Evolutionary conservation across 2,113 vertebrate genomes (phyloP), one percentile per base, ranked within the genome.

Genomic region (Apeltes quadracus): DNA sequence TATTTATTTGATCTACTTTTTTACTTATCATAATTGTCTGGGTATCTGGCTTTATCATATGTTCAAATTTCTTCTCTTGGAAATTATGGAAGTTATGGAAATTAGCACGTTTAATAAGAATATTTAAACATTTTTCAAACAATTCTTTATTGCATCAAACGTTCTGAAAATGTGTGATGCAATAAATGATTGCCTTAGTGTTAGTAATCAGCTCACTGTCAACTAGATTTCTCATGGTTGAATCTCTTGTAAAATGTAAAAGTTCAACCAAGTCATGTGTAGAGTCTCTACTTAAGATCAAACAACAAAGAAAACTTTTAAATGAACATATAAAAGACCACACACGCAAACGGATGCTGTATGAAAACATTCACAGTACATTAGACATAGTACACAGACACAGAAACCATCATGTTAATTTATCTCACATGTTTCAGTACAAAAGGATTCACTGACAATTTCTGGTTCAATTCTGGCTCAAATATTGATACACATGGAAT

Each of bases 401-500:
- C n/a, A 72, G 23, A 85, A 76, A 76, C 9, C 54, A 59, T 36
- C 12, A 39, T 69, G 62, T 82, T 71, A 67, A 73, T 50, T 67
- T 20, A 51, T 76, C 41, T 59, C 67, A 84, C 76, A 82, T 32
- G 32, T 74, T n/a, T n/a, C 72, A 82, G 73, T 79, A 90, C 83
- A 84, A 89, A 73, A 83, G 54, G 76, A 67, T 88, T 87, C 73
- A 81, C 67, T 75, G 69, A 86, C 82, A 69, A 65, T 85, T 72
- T 66, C 65, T 72, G 61, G 88, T 85, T 81, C n/a, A n/a, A n/a
- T n/a, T 78, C 84, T 76, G 81, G 84, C 79, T 85, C 66, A 83
- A 81, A 80, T 76, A 69, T 78, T 51, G 79, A 76, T 61, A 68
- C 67, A 87, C 69, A 69, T 79, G 69, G 82, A 76, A 74, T 67